Conservation (phyloP, 2,797 vertebrate genomes). For the Cynodonichthys magdalenae region DNA sequence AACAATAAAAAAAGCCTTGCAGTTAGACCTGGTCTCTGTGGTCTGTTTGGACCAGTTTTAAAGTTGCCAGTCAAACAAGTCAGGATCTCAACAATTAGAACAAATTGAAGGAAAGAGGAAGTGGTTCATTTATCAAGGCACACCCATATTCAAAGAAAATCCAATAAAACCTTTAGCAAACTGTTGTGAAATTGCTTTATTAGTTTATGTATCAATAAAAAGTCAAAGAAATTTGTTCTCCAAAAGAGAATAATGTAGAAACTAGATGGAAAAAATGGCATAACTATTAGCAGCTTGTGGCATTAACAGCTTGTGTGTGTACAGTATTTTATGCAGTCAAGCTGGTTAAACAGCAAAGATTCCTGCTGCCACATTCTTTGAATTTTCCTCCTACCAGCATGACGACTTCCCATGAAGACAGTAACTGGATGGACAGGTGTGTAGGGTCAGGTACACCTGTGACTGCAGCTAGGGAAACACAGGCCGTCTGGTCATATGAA, state of each 20-base stretch:
- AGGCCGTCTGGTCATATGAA: constrained; percentile 3
- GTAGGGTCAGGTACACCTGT: constrained; percentile 19
- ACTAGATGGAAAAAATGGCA: not conserved
- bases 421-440: constrained; percentile 72
- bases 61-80: no score
- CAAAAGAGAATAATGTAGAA: no score
- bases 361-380: constrained; percentile 59
- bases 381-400: constrained; percentile 45
- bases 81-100: not conserved
- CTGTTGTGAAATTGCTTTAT: not conserved
- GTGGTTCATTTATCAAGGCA: not conserved
- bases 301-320: not conserved
- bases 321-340: constrained; percentile 9
- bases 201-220: not conserved
- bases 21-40: not conserved
- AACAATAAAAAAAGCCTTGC: no score
- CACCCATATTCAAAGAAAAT: not conserved
- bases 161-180: not conserved
- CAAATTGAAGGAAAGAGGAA: not conserved
- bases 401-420: constrained; percentile 30
- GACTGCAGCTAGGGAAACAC: not conserved
- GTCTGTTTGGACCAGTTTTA: no score
- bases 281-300: not conserved
- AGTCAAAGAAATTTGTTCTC: not conserved
- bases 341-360: constrained; percentile 10